phyloP scores from a whole-genome alignment of 2,113 vertebrate genomes.

The Marmota monax region DNA sequence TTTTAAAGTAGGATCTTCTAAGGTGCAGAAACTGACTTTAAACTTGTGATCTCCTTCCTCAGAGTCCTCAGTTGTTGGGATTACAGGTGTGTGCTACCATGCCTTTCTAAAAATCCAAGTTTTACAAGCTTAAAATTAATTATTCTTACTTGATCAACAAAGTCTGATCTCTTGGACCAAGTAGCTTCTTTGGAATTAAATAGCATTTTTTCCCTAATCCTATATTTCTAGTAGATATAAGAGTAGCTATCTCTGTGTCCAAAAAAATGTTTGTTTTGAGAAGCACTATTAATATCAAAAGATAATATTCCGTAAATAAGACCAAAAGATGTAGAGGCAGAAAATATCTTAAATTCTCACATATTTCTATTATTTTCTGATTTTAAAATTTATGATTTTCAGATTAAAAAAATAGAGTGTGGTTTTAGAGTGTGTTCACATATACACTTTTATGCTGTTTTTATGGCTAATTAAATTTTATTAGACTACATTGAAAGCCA shows the following conservation, averaged over 20 bases:
- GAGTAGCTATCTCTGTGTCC: background rate
- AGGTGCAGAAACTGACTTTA: too few species aligned
- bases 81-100: too few species aligned
- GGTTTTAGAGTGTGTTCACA: conserved; percentile 68
- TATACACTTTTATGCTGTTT: conserved; percentile 70
- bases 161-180: background rate
- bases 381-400: conserved; percentile 60
- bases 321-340: background rate
- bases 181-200: background rate
- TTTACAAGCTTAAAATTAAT: conserved; percentile 25
- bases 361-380: background rate
- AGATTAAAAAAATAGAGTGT: conserved; percentile 47
- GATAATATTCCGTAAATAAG: conserved; percentile 37
- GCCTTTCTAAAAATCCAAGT: background rate
- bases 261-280: background rate
- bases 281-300: conserved; percentile 18
- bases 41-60: too few species aligned
- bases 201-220: background rate
- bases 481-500: conserved; percentile 79
- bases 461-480: conserved; percentile 81
- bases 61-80: too few species aligned
- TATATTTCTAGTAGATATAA: conserved; percentile 42
- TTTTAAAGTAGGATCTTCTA: too few species aligned
- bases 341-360: conserved; percentile 26
- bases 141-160: background rate